These are phyloP conservation scores for Apostichopus californicus DNA, from an alignment of 35 echinoderm and acorn worm genomes.

Conservation along the genomic window DNA sequence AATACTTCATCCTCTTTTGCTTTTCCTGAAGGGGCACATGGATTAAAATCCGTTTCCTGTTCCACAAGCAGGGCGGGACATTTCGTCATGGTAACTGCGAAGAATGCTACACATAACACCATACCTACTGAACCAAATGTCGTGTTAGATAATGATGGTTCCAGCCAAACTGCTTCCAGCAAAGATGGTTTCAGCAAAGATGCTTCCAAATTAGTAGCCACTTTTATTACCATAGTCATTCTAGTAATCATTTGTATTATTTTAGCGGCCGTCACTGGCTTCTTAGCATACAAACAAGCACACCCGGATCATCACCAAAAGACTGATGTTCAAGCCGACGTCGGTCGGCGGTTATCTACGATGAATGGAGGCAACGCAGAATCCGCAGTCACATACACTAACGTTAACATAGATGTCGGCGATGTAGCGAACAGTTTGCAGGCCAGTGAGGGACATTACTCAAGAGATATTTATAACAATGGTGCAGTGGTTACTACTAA, in stretches of 20 bases:
- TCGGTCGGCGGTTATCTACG: neutral
- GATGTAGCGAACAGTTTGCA: no score
- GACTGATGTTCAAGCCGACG: neutral
- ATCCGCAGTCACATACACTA: no score
- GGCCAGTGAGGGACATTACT: neutral
- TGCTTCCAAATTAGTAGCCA: neutral
- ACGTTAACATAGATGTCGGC: no score
- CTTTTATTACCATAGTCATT: no score
- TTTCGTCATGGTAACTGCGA: neutral
- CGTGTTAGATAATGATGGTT: neutral
- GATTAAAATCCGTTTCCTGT: conserved; percentile 2
- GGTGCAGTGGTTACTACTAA: neutral
- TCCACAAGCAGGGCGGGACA: neutral
- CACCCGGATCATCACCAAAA: neutral
- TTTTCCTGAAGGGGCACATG: neutral
- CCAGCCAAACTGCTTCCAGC: neutral
- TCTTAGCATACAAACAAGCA: neutral
- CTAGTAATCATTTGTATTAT: neutral
- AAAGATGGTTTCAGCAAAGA: no score
- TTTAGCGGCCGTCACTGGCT: neutral
- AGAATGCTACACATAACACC: neutral
- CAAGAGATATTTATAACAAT: neutral
- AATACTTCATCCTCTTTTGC: neutral
- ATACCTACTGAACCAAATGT: neutral
- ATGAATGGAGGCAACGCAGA: no score